Evolutionary conservation across 2,888 invertebrate species (phyloP).

Genomic region (Gasteruption jaculator): DNA sequence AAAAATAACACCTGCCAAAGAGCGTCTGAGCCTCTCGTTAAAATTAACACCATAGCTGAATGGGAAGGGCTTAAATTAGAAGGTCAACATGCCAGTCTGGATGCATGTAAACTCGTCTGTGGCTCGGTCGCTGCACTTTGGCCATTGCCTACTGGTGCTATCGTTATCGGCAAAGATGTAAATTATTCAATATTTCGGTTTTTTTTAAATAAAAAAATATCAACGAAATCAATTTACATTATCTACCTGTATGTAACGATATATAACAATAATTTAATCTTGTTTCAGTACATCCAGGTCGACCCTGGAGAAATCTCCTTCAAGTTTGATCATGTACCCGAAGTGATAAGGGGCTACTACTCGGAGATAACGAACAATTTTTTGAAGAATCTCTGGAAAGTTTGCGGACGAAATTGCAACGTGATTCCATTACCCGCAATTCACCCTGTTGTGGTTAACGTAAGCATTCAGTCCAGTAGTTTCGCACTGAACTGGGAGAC

Average conservation of each 20-base stretch:
- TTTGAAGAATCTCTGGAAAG: slow-evolving; percentile 57
- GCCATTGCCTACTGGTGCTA: slow-evolving; percentile 18
- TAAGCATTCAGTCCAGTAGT: slow-evolving; percentile 55
- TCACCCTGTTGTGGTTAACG: slow-evolving; percentile 57
- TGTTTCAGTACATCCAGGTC: slow-evolving; percentile 34
- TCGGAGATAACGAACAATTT: slow-evolving; percentile 58
- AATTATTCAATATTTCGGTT: not conserved
- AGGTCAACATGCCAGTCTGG: slow-evolving; percentile 14
- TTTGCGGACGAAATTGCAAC: slow-evolving; percentile 57
- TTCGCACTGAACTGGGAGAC: slow-evolving; percentile 63
- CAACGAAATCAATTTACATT: not conserved
- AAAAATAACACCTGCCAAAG: too few species aligned
- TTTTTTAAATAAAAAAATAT: not conserved
- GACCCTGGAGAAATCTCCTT: slow-evolving; percentile 23
- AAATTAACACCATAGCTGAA: too few species aligned
- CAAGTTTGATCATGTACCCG: slow-evolving; percentile 16
- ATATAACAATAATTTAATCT: not conserved
- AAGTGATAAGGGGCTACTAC: slow-evolving; percentile 54
- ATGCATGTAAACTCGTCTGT: slow-evolving; percentile 17
- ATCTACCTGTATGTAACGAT: not conserved
- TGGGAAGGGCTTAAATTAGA: too few species aligned
- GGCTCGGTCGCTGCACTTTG: slow-evolving; percentile 14
- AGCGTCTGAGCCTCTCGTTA: too few species aligned
- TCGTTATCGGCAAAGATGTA: not conserved
- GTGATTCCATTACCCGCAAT: slow-evolving; percentile 52